Percentiles rank a stretch among this genome's conserved stretches.
Evolutionary conservation across 2,888 invertebrate genomes (phyloP).

Genomic region (Erebia palarica): DNA sequence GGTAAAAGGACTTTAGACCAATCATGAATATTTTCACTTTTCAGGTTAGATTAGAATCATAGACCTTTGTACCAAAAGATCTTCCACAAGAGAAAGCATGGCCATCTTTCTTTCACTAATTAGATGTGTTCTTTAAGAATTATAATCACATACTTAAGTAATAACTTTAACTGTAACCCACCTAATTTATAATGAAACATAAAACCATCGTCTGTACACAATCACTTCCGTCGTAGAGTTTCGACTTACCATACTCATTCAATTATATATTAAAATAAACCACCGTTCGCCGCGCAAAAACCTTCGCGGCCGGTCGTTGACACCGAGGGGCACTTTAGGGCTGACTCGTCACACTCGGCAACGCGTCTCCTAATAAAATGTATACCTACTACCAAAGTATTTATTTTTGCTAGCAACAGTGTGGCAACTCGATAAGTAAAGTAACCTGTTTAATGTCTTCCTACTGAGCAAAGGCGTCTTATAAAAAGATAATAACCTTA

Average conservation of each 20-base stretch:
- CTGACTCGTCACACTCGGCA: constrained; percentile 69
- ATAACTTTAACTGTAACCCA: constrained; percentile 4
- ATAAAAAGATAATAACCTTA: too few species aligned
- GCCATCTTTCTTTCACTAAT: background rate
- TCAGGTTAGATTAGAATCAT: background rate
- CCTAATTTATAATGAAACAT: constrained; percentile 22
- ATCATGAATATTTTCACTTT: too few species aligned
- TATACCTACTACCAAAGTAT: constrained; percentile 50
- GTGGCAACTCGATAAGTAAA: constrained; percentile 43
- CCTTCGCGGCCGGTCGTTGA: constrained; percentile 77
- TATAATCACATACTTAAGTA: constrained; percentile 1
- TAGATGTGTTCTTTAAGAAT: background rate
- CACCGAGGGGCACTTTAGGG: constrained; percentile 79
- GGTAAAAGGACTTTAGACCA: too few species aligned
- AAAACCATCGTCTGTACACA: constrained; percentile 29
- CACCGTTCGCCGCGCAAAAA: constrained; percentile 72
- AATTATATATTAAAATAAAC: constrained; percentile 74
- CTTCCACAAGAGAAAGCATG: background rate
- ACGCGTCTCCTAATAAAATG: constrained; percentile 50
- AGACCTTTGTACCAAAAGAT: background rate
- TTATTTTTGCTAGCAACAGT: constrained; percentile 42
- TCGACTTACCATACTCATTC: constrained; percentile 74
- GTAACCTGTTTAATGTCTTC: background rate
- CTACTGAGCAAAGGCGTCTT: background rate
- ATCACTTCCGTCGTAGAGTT: constrained; percentile 49